Conservation (phyloP, 92 coral and sea anemone genomes). For the Pocillopora meandrina region DNA sequence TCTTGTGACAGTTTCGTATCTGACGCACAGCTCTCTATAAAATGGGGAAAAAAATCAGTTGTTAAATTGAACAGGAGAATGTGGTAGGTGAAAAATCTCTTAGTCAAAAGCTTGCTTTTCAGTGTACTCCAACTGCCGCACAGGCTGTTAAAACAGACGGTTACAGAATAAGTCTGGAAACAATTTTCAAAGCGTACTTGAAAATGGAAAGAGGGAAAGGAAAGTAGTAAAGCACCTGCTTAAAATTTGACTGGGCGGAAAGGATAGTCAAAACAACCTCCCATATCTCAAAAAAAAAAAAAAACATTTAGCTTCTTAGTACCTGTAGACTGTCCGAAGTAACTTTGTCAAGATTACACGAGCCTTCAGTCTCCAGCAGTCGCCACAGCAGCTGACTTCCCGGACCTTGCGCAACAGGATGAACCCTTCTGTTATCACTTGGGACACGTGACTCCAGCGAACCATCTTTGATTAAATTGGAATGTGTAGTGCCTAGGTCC, state of each 20-base stretch:
- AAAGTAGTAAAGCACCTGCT: too few species aligned
- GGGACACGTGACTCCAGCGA: conserved; percentile 19
- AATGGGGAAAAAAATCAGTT: background rate
- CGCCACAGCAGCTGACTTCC: conserved; percentile 78
- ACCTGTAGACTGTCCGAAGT: conserved; percentile 79
- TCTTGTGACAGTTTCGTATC: conserved; percentile 86
- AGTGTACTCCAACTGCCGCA: too few species aligned
- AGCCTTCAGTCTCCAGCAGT: conserved; percentile 58
- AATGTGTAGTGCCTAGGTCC: conserved; percentile 73
- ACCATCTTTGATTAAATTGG: conserved; percentile 44
- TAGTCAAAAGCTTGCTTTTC: background rate
- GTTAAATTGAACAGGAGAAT: background rate
- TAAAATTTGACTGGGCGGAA: background rate
- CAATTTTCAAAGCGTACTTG: too few species aligned
- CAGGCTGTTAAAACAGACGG: too few species aligned
- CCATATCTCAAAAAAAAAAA: background rate
- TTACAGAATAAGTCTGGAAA: too few species aligned
- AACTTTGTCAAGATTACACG: conserved; percentile 40
- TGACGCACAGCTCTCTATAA: conserved; percentile 83
- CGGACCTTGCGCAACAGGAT: conserved; percentile 65
- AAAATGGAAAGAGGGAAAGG: too few species aligned
- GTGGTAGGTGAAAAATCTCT: background rate
- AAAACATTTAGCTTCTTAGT: background rate
- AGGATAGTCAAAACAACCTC: background rate
- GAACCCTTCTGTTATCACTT: conserved; percentile 49